These are phyloP conservation scores for Lordiphosa stackelbergi DNA, from an alignment of 1,140 invertebrate species.

Conservation along the genomic window DNA sequence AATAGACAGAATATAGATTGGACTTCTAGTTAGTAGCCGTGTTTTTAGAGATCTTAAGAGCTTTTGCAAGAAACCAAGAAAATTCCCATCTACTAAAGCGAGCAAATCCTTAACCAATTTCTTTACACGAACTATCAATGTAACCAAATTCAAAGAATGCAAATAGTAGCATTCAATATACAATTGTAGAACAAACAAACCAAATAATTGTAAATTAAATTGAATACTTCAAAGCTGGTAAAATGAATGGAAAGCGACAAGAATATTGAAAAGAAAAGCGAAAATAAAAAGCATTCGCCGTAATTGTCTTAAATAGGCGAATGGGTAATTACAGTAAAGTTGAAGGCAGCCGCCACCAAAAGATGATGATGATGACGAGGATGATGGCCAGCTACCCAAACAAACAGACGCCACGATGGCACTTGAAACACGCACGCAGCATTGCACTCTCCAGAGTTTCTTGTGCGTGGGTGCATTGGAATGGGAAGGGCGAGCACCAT, in stretches of 20 bases:
- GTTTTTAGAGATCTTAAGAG: too few relatives aligned
- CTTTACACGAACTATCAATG: neutral
- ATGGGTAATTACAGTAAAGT: constrained; percentile 45
- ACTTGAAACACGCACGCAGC: constrained; percentile 55
- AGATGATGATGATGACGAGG: constrained; percentile 16
- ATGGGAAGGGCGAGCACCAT: neutral
- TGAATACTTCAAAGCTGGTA: constrained; percentile 7
- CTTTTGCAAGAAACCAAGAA: too few relatives aligned
- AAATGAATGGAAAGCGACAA: constrained; percentile 14
- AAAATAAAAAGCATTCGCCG: constrained; percentile 41
- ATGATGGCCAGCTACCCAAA: constrained; percentile 33
- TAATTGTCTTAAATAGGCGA: constrained; percentile 58
- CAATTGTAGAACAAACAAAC: constrained; percentile 8
- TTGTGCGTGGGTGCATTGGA: constrained; percentile 16
- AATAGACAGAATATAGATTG: too few relatives aligned
- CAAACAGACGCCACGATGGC: constrained; percentile 54
- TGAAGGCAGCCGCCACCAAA: constrained; percentile 6
- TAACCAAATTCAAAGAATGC: neutral
- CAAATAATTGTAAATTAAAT: constrained; percentile 40
- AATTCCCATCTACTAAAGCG: too few relatives aligned
- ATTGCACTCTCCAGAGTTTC: constrained; percentile 32
- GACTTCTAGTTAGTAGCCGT: too few relatives aligned
- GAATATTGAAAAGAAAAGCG: constrained; percentile 35
- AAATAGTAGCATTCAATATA: constrained; percentile 7
- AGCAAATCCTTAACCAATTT: neutral